Evolutionary conservation across 2,113 vertebrate genomes (phyloP), one percentile per base, ranked within the genome.

Genomic region (Uria lomvia): DNA sequence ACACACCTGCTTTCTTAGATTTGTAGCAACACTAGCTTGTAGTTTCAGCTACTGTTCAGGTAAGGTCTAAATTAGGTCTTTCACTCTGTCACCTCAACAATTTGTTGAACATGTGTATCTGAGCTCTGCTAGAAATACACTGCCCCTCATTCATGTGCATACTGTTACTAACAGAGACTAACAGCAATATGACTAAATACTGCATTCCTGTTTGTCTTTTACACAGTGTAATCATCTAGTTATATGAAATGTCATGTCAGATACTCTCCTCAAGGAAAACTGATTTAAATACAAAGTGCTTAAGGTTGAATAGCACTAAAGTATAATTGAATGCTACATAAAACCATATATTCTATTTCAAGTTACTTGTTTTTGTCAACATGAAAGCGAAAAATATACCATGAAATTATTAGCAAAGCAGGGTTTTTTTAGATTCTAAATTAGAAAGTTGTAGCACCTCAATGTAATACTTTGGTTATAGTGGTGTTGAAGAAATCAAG

Each of bases 381-480:
- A 67, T 30, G 52, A 55, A 81, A 88, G 26, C 8, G 3, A 87
- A 70, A 87, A 92, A 45, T 42, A 29, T 45, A 55, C 47, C 15
- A 50, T 17, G 9, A 76, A 80, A 86, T 70, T 59, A 75, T 53
- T 60, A 72, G 78, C 58, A 91, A 85, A 80, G 40, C n/a, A 75
- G 11, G 32, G 49, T 3, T 20, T 34, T 32, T 70, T 85, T 45
- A 59, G 16, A 34, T 67, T 86, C 36, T 47, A 59, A 77, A 30
- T 92, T 60, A 89, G 42, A 75, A 94, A 94, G 52, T 45, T 75
- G 52, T 92, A 97, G 94, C 95, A 97, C 95, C 91, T 93, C 62
- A 40, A 4, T 43, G 34, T 94, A 77, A 82, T 75, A 76, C 71
- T 97, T 97, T 98, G 97, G 95, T 95, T 81, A 60, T 16, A 23